A percentile compares a stretch with the other conserved stretches of the same genome.
Evolutionary conservation across 53 echinoderm and acorn worm species (phyloP).

Genomic region (Temnopleurus reevesii): DNA sequence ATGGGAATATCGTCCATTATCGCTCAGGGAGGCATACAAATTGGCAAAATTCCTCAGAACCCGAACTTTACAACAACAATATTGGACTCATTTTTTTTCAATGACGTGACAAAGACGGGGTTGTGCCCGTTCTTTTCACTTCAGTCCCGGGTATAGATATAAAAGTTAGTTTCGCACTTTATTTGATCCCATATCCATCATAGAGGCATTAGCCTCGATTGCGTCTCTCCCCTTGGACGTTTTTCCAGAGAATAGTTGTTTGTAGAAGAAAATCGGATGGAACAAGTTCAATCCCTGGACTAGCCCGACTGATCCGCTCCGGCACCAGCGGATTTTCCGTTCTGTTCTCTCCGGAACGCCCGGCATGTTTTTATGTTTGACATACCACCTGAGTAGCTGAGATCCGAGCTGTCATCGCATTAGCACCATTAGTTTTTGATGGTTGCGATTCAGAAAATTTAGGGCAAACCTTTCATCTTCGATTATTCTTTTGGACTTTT

Average conservation of each 20-base stretch:
- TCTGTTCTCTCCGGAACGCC: slow-evolving; percentile 40
- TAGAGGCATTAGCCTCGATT: slow-evolving; percentile 22
- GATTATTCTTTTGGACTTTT: not conserved
- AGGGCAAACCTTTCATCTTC: slow-evolving; percentile 25
- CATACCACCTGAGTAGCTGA: slow-evolving; percentile 40
- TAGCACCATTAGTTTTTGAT: slow-evolving; percentile 47
- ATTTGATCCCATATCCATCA: slow-evolving; percentile 29
- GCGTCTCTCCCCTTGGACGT: slow-evolving; percentile 14
- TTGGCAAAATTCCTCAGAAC: not conserved
- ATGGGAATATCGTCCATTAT: not conserved
- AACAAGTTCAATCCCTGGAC: slow-evolving; percentile 51
- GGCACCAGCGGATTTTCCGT: slow-evolving; percentile 52
- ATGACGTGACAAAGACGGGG: not conserved
- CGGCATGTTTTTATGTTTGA: slow-evolving; percentile 53
- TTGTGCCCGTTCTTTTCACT: not conserved
- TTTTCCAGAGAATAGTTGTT: slow-evolving; percentile 40
- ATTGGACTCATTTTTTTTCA: slow-evolving; percentile 25
- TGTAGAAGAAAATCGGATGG: slow-evolving; percentile 50
- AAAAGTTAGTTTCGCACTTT: slow-evolving; percentile 23
- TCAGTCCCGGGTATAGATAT: slow-evolving; percentile 28
- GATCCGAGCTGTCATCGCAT: slow-evolving; percentile 44
- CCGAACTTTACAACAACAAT: not conserved
- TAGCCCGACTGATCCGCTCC: slow-evolving; percentile 48
- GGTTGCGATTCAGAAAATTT: slow-evolving; percentile 25
- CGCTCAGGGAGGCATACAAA: not conserved